Evolutionary conservation across 2,888 invertebrate species (phyloP).

Genomic region (Stenotaenia linearis): DNA sequence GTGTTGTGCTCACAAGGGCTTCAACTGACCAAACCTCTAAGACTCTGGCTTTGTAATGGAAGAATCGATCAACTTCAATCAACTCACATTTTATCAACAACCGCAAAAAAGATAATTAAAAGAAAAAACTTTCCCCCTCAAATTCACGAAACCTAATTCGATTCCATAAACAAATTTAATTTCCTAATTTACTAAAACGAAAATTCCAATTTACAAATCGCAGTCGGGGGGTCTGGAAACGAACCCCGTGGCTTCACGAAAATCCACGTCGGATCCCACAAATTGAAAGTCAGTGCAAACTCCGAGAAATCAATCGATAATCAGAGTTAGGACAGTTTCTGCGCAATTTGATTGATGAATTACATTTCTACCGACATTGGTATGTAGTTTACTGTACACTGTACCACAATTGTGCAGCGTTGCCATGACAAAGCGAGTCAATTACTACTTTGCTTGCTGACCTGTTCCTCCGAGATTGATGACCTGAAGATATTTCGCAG

Average conservation of each 20-base stretch:
- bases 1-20: not conserved
- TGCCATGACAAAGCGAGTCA: constrained; percentile 14
- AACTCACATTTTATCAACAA: constrained; percentile 3
- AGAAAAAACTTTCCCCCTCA: no score
- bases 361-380: not conserved
- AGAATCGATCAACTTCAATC: constrained; percentile 3
- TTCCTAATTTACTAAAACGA: no score
- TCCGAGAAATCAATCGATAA: not conserved
- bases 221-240: no score
- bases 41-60: not conserved
- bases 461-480: constrained; percentile 7
- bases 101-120: not conserved
- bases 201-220: not conserved
- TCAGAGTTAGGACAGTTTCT: not conserved
- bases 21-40: constrained; percentile 11
- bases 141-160: no score
- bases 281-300: not conserved
- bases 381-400: not conserved
- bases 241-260: not conserved
- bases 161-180: not conserved
- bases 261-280: no score
- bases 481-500: not conserved
- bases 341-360: not conserved
- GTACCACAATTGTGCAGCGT: not conserved
- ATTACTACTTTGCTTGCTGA: not conserved